Evolutionary conservation across 2,888 invertebrate species (phyloP).

Genomic region (Dinocampus coccinellae): DNA sequence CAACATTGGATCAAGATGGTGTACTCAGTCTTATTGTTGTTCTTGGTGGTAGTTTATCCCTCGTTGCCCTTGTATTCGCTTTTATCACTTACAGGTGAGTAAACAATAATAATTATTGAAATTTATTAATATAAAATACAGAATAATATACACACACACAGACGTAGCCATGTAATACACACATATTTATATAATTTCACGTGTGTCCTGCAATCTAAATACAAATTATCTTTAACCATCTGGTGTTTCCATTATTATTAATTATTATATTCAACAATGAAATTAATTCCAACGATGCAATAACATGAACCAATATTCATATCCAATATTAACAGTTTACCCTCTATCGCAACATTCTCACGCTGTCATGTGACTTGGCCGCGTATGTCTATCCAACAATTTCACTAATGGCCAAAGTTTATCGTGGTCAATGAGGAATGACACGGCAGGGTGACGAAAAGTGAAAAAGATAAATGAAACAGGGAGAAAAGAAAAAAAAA

Average conservation of each 20-base stretch:
- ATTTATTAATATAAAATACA: neutral
- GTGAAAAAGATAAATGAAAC: no score
- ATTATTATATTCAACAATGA: constrained; percentile 2
- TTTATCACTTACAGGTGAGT: constrained; percentile 79
- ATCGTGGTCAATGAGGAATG: neutral
- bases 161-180: neutral
- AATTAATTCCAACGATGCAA: constrained; percentile 3
- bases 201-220: no score
- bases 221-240: no score
- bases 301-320: neutral
- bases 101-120: neutral
- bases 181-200: neutral
- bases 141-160: no score
- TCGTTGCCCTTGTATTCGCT: constrained; percentile 78
- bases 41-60: constrained; percentile 76
- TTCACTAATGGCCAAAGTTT: constrained; percentile 9
- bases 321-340: constrained; percentile 6
- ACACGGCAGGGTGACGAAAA: no score
- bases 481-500: no score
- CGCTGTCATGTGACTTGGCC: neutral
- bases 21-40: constrained; percentile 76
- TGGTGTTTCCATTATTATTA: neutral
- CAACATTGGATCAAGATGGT: constrained; percentile 71
- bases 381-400: neutral
- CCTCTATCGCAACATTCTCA: constrained; percentile 5